Base-by-base conservation (phyloP, 2,888 invertebrate genomes). In the Catonia carolina region DNA sequence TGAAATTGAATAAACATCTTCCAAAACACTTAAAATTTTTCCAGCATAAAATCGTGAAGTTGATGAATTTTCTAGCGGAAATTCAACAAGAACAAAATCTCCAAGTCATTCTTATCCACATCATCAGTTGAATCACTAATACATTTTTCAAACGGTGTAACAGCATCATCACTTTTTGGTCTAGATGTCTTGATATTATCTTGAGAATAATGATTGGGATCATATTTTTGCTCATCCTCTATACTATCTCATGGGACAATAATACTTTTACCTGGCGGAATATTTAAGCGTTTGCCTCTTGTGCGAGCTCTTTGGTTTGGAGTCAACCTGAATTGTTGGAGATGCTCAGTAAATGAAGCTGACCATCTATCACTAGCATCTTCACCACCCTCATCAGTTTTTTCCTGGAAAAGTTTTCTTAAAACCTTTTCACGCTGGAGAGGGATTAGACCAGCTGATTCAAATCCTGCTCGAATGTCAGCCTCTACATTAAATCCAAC, bases 381-480 rank as follows among this genome's bases (percentile, higher is more conserved):
- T 39, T 39, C 39, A 18, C 17, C 39, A 18, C 20, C 39, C 7
- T 8, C 33, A 39, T 39, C 39, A 18, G 5, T 17, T 2, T 7
- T 5, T 18, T 39, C 20, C 2, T 8, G 7, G 6, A 51, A 51
- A 20, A 49, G 49, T 47, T 37, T 50, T n/a, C 41, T 14, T 10
- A 55, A 35, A 12, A 55, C 55, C 18, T 37, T 50, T 17, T 35
- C 23, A 15, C 50, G 12, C 62, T 68, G 61, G 42, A 65, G 53
- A n/a, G 67, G 65, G 56, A 58, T 64, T 56, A 66, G 64, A 18
- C 68, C 68, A 41, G 66, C 64, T 59, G 63, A 65, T 49, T 53
- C 42, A 57, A 70, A 70, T n/a, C 66, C 66, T 55, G 55, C 49
- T 22, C 37, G 10, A 22, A 55, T 33, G 50, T 55, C 50, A 27